These are phyloP conservation scores for Lysiphlebus fabarum DNA, from an alignment of 1,140 invertebrate genomes.

Conservation along the genomic window DNA sequence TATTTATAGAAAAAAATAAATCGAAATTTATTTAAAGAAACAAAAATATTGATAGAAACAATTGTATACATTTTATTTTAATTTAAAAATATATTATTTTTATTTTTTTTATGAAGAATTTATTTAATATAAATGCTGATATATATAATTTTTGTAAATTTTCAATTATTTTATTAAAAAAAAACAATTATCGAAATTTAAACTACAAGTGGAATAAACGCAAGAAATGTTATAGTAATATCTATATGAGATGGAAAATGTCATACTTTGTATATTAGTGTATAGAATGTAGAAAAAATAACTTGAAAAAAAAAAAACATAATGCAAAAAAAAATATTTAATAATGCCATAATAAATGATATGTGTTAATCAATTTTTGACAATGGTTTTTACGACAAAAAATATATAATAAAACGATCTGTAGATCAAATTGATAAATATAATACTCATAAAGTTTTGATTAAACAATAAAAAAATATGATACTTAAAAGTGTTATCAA, in stretches of 20 bases:
- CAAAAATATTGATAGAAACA: constrained; percentile 6
- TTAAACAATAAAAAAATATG: no score
- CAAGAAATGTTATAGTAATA: neutral
- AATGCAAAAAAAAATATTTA: constrained; percentile 11
- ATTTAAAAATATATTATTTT: constrained; percentile 7
- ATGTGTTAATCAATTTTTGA: constrained; percentile 48
- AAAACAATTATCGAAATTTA: constrained; percentile 30
- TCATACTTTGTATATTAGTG: constrained; percentile 58
- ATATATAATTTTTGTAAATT: no score
- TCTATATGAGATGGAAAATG: constrained; percentile 35
- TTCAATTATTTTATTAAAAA: constrained; percentile 18
- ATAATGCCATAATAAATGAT: neutral
- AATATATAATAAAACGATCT: neutral
- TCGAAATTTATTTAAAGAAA: constrained; percentile 20
- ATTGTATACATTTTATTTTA: constrained; percentile 5
- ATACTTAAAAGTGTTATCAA: no score
- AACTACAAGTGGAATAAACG: neutral
- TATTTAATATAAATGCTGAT: no score
- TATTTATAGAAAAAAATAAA: neutral
- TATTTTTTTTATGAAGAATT: no score
- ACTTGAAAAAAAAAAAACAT: constrained; percentile 34
- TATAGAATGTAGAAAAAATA: constrained; percentile 52
- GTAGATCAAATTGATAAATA: constrained; percentile 47
- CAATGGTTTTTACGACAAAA: constrained; percentile 53
- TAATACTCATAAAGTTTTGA: constrained; percentile 25